These are phyloP conservation scores for Sialia sialis DNA, from an alignment of 2,113 vertebrate genomes.

Conservation along the genomic window DNA sequence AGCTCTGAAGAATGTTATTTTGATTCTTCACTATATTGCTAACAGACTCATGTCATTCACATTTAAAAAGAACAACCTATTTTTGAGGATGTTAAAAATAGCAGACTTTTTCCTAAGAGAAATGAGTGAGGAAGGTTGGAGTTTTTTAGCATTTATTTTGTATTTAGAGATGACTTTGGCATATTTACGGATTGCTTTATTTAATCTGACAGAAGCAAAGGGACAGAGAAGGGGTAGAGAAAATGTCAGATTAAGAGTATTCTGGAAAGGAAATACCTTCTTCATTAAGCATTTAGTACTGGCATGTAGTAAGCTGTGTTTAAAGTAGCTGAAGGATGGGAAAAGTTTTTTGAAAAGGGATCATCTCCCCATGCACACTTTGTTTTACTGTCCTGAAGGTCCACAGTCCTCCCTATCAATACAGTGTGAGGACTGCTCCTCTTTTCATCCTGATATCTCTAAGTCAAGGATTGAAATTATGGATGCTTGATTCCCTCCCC, in stretches of 20 bases:
- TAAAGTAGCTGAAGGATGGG: not conserved
- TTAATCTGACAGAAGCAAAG: conserved; percentile 35
- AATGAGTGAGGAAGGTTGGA: not conserved
- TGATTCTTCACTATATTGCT: conserved; percentile 5
- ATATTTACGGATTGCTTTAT: not conserved
- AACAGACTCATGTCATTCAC: not conserved
- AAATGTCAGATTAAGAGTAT: conserved; percentile 40
- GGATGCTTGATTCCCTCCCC: accelerated
- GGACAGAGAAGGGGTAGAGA: not conserved
- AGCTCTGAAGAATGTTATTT: conserved; percentile 1
- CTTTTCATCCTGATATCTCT: not conserved
- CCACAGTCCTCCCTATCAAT: not conserved
- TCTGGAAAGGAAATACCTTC: not conserved
- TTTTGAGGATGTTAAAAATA: conserved; percentile 48
- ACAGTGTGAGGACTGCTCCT: not conserved
- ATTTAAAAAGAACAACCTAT: conserved; percentile 43
- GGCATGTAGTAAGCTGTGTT: not conserved
- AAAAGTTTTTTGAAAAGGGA: not conserved
- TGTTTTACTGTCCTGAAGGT: not conserved
- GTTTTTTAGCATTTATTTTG: not conserved
- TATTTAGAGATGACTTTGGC: not conserved
- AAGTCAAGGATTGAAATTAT: not conserved
- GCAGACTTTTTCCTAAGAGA: not conserved
- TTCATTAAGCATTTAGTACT: not conserved
- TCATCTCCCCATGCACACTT: not conserved